Conservation (phyloP, 2,888 invertebrate genomes). For the Alentia gelatinosa region DNA sequence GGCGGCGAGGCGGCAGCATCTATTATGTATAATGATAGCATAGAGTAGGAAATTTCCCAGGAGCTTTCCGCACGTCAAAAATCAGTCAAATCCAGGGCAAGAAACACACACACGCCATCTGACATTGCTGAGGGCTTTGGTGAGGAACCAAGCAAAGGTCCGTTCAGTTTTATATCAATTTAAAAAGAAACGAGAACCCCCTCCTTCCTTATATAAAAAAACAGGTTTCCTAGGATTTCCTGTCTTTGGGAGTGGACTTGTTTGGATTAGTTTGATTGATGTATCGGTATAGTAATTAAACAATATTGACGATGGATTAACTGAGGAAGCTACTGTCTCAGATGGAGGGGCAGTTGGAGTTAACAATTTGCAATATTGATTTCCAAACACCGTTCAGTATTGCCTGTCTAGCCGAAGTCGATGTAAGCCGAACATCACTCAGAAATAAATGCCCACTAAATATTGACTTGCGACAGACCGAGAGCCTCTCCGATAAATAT, state of each 20-base stretch:
- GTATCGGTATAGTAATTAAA: no score
- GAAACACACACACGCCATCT: no score
- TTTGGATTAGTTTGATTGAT: no score
- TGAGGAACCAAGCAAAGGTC: neutral
- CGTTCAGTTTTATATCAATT: no score
- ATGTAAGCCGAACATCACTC: neutral
- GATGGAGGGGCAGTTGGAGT: no score
- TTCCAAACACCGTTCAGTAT: neutral
- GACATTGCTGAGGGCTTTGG: no score
- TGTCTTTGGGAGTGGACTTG: no score
- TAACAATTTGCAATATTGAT: neutral
- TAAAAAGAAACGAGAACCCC: no score
- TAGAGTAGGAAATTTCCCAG: neutral
- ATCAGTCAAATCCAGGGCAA: neutral
- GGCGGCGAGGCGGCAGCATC: neutral
- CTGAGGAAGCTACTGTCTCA: no score
- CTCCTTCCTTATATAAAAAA: no score
- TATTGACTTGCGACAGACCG: neutral
- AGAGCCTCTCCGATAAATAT: neutral
- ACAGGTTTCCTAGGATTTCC: no score
- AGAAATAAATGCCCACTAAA: neutral
- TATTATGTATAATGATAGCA: neutral
- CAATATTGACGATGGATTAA: no score
- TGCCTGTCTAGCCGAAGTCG: neutral
- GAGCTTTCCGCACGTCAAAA: neutral